Conservation (phyloP, 2,113 vertebrate genomes). For the Chaetops frenatus region DNA sequence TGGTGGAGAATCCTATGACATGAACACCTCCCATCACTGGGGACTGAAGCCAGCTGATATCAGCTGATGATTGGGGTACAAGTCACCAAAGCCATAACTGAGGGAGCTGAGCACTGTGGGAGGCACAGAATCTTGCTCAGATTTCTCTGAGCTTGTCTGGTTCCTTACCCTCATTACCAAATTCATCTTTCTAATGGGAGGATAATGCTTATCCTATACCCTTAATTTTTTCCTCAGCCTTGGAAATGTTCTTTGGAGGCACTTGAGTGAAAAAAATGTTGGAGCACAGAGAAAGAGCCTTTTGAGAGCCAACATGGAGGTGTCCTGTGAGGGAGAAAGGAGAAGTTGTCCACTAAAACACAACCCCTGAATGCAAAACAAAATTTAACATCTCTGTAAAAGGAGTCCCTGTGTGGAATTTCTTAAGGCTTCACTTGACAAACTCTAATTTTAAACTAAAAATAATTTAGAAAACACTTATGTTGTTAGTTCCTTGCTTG, state of each 20-base stretch:
- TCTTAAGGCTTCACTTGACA: not conserved
- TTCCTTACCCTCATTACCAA: not conserved
- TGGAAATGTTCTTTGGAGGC: not conserved
- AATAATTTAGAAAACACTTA: not conserved
- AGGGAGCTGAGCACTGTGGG: not conserved
- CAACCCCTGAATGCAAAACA: not conserved
- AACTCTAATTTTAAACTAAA: not conserved
- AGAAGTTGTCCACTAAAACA: not conserved
- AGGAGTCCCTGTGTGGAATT: not conserved
- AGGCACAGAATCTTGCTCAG: not conserved
- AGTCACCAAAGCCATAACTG: not conserved
- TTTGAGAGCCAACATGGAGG: not conserved
- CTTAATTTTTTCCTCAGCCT: not conserved
- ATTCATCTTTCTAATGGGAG: not conserved
- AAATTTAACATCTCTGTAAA: not conserved
- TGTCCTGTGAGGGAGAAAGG: not conserved
- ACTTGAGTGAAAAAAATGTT: not conserved
- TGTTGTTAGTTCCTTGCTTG: not conserved
- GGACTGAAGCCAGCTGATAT: not conserved
- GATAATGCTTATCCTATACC: not conserved
- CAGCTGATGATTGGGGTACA: not conserved
- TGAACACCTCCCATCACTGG: rapidly evolving
- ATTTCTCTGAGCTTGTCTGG: not conserved
- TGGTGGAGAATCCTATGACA: not conserved
- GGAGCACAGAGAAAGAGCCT: not conserved